These are phyloP conservation scores for Ellobium chinense DNA, from an alignment of 2,888 invertebrate genomes.

Conservation along the genomic window DNA sequence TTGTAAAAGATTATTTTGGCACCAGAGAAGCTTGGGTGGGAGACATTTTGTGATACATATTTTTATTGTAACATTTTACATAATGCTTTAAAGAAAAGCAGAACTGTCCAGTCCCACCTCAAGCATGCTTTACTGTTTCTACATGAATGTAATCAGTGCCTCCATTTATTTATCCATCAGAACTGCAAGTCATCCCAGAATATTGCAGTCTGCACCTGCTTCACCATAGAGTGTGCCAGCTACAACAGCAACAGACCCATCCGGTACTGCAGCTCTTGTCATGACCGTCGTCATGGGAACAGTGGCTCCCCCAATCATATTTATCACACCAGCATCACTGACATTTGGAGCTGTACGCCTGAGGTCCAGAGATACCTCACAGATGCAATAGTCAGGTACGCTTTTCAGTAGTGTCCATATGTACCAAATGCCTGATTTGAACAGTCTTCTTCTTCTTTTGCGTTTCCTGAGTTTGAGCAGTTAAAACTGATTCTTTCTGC, in stretches of 20 bases:
- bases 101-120: no score
- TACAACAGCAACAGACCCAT: conserved; percentile 98
- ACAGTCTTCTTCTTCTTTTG: background rate
- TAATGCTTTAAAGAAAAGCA: no score
- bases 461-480: background rate
- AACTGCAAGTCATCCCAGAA: conserved; percentile 95
- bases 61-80: no score
- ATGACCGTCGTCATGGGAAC: conserved; percentile 70
- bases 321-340: conserved; percentile 91
- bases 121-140: no score
- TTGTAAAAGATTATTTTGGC: no score
- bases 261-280: conserved; percentile 81
- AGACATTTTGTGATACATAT: background rate
- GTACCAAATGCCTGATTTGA: no score
- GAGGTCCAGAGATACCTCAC: conserved; percentile 96
- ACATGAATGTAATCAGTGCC: no score
- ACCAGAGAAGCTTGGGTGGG: no score
- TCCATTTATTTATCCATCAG: conserved; percentile 80
- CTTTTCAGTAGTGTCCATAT: no score
- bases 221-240: conserved; percentile 97
- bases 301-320: conserved; percentile 84
- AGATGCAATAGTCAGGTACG: conserved; percentile 93
- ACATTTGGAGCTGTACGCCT: conserved; percentile 92
- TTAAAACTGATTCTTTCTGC: no score
- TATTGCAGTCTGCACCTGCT: conserved; percentile 96